Evolutionary conservation across 2,113 vertebrate genomes (phyloP).

Genomic region (Xenopus borealis): DNA sequence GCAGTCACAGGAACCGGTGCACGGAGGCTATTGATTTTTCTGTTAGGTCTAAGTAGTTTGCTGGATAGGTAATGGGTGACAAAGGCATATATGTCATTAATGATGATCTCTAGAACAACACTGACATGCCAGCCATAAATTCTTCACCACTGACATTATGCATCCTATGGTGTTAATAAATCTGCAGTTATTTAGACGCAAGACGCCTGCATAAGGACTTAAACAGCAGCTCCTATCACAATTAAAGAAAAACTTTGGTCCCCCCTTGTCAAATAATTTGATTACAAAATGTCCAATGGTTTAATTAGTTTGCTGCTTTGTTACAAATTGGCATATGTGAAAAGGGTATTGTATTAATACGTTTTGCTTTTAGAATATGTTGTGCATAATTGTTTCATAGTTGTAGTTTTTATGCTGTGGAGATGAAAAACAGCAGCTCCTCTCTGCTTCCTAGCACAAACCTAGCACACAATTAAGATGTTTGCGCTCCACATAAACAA

Average conservation of each 20-base stretch:
- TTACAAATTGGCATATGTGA: too few species aligned
- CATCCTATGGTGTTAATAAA: conserved; percentile 84
- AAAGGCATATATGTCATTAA: conserved; percentile 98
- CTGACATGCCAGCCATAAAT: conserved; percentile 82
- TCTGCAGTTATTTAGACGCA: conserved; percentile 49
- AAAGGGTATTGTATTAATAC: too few species aligned
- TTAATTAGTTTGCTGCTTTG: too few species aligned
- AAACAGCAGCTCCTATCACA: too few species aligned
- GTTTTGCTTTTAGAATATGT: too few species aligned
- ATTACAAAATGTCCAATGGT: too few species aligned
- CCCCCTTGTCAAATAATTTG: too few species aligned
- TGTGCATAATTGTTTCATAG: background rate
- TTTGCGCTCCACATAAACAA: conserved; percentile 36
- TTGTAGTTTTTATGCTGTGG: conserved; percentile 27
- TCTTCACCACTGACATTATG: conserved; percentile 80
- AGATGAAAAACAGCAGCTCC: conserved; percentile 38
- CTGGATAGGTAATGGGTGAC: conserved; percentile 93
- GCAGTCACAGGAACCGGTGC: conserved; percentile 84
- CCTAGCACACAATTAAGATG: conserved; percentile 40
- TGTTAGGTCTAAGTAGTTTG: conserved; percentile 98
- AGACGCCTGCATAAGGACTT: too few species aligned
- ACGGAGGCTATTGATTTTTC: conserved; percentile 98
- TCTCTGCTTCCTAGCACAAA: conserved; percentile 26
- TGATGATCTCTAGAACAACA: conserved; percentile 88
- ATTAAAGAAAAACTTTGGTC: too few species aligned